Conservation (phyloP, 2,797 vertebrate species). For the Lerista edwardsae region DNA sequence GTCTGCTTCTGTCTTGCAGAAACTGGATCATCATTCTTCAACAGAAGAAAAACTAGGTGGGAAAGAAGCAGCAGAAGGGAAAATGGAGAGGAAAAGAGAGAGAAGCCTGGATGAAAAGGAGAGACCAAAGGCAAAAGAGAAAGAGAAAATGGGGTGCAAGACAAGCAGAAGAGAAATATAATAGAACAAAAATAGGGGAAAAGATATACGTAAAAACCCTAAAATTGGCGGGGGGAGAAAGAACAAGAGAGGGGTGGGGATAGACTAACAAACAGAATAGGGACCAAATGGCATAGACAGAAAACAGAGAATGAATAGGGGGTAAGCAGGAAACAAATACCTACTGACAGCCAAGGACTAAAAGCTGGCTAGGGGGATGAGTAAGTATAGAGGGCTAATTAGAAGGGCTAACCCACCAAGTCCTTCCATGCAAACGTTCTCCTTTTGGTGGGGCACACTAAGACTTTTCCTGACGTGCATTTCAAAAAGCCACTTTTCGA, state of each 20-base stretch:
- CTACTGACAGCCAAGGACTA: not conserved
- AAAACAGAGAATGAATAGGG: not conserved
- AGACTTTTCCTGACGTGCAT: not conserved
- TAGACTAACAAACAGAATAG: not conserved
- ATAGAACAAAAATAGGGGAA: not conserved
- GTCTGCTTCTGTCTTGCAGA: not conserved
- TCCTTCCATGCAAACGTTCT: not conserved
- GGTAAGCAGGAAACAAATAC: not conserved
- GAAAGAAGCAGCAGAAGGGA: too few relatives aligned
- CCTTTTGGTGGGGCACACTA: too few relatives aligned
- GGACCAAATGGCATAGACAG: too few relatives aligned
- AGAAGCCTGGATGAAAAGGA: not conserved
- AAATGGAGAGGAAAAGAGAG: not conserved
- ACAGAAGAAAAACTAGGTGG: too few relatives aligned
- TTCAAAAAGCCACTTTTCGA: constrained; percentile 7
- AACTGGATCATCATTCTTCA: not conserved
- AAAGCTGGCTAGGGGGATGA: too few relatives aligned
- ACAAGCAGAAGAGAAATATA: not conserved
- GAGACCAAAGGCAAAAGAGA: too few relatives aligned
- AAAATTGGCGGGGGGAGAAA: not conserved
- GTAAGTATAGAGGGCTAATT: not conserved
- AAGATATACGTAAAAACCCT: too few relatives aligned
- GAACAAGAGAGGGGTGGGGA: not conserved
- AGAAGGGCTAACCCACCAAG: too few relatives aligned
- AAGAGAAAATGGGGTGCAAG: not conserved